Conservation (phyloP, 1,140 invertebrate genomes). For the Frieseomelitta varia region DNA sequence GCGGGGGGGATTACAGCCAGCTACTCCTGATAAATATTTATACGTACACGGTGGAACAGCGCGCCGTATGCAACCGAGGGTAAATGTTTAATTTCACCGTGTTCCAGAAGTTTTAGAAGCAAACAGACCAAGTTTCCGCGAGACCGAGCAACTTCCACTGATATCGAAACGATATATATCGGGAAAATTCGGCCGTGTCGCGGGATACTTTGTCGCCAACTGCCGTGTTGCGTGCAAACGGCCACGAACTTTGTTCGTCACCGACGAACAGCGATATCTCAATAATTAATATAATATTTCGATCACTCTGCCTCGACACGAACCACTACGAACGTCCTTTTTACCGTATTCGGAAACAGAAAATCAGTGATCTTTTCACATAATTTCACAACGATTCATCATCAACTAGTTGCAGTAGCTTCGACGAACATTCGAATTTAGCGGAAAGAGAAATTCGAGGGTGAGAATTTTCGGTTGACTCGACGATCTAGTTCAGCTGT, state of each 20-base stretch:
- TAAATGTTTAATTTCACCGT: constrained; percentile 40
- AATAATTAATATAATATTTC: not conserved
- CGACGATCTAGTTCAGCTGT: too few species aligned
- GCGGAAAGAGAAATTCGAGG: too few species aligned
- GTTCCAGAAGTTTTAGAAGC: not conserved
- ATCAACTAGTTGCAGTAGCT: too few species aligned
- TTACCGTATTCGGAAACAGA: too few species aligned
- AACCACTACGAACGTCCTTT: not conserved
- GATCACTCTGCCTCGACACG: not conserved
- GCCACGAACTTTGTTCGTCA: not conserved
- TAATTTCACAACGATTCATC: too few species aligned
- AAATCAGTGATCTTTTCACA: too few species aligned
- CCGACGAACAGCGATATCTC: not conserved
- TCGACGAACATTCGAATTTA: too few species aligned
- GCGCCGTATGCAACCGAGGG: not conserved
- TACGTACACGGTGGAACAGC: not conserved
- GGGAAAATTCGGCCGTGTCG: not conserved
- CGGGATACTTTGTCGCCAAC: not conserved
- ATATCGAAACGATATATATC: constrained; percentile 10
- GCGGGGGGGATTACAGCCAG: constrained; percentile 13
- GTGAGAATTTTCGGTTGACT: too few species aligned
- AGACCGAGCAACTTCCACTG: not conserved
- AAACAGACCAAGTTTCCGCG: constrained; percentile 8
- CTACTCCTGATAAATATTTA: constrained; percentile 36
- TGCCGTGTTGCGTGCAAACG: not conserved